phyloP scores from a whole-genome alignment of 2,113 vertebrate genomes.

The Leptosomus discolor region DNA sequence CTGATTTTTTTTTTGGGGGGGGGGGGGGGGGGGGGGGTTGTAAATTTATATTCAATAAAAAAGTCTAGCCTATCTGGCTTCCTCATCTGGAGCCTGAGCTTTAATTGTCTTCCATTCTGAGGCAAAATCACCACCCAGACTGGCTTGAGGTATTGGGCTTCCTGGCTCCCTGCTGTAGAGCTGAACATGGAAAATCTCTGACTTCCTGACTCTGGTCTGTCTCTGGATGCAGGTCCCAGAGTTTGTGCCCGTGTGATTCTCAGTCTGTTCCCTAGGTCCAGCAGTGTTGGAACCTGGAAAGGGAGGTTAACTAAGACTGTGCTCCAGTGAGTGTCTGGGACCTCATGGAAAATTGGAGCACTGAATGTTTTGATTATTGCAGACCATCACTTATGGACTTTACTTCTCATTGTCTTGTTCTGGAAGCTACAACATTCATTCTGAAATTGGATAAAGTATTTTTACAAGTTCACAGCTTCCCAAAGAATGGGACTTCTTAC shows the following conservation, averaged over 20 bases:
- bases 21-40: fast-evolving
- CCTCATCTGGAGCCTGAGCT: not conserved
- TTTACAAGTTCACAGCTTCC: not conserved
- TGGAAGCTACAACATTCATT: not conserved
- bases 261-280: not conserved
- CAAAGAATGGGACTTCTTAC: not conserved
- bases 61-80: not conserved
- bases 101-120: not conserved
- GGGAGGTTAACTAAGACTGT: not conserved
- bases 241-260: not conserved
- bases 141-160: not conserved
- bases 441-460: not conserved
- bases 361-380: not conserved
- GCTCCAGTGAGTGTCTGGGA: not conserved
- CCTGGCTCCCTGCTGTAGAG: not conserved
- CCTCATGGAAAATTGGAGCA: not conserved
- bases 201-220: fast-evolving
- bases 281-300: not conserved
- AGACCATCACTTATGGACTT: not conserved
- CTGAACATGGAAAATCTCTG: not conserved
- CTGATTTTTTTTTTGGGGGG: not conserved
- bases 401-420: not conserved
- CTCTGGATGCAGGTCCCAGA: not conserved
- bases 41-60: not conserved
- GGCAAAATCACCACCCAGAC: not conserved